Base-by-base conservation (phyloP, 1,140 invertebrate genomes). In the Apis laboriosa region DNA sequence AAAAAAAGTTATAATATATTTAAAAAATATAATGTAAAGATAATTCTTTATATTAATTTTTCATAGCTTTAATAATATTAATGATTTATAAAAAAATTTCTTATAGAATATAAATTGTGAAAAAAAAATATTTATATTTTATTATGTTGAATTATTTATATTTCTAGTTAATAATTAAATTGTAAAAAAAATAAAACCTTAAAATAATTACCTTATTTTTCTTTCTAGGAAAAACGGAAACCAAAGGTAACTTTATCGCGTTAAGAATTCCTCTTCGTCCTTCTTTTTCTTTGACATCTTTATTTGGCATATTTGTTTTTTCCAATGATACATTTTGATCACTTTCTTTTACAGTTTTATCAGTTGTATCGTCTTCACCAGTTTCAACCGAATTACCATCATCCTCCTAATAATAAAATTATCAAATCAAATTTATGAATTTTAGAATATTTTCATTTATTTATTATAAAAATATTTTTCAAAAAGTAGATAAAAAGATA, bases 161-260 rank as follows among this genome's bases (percentile, higher is more conserved):
- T 43, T 43, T 43, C 5, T 43, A 43, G 5, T 43, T 43, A 43
- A 43, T 43, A 43, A 43, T 43, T 43, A 43, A 43, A 43, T 43
- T 43, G 34, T 43, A 43, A 43, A 43, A 43, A 43, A 43, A 43
- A 43, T 43, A 43, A 43, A 43, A 43, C 5, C n/a, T n/a, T n/a
- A n/a, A n/a, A n/a, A n/a, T n/a, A 51, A 64, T 90, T 90, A 93
- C 92, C 89, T 91, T 89, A n/a, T 92, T 94, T 81, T 92, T 94
- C 83, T 94, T 95, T 76, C 93, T 94, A 11, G 95, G 95, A 86
- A 96, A 95, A 77, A 96, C 96, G 3, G 86, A 95, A 21, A 95
- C 95, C 70, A 96, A 93, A 15, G 96, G 96, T 83, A 96, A 90
- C 76, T 95, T 95, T 79, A 96, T 96, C 68, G 96, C 95, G 84